Conservation (phyloP, 2,797 vertebrate genomes). For the Crossoptilon crossoptilon region DNA sequence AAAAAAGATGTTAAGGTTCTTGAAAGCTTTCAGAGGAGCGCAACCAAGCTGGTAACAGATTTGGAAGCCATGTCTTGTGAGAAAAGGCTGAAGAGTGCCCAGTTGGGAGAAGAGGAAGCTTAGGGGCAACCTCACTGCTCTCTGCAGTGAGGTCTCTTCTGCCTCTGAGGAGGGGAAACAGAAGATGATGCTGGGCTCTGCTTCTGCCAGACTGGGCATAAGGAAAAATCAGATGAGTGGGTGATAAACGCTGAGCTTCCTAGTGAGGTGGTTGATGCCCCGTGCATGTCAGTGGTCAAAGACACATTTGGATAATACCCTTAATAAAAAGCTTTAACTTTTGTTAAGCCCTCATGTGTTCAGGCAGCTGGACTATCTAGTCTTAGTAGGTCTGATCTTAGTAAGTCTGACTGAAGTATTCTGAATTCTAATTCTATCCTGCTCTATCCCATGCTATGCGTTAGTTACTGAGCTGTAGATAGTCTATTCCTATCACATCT, state of each 20-base stretch:
- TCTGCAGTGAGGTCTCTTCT: background rate
- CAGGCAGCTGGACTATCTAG: background rate
- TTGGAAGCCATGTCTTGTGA: background rate
- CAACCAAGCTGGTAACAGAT: background rate
- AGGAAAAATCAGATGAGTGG: background rate
- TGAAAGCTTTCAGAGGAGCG: background rate
- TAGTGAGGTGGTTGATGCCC: background rate
- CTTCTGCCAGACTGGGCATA: background rate
- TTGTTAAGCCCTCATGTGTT: background rate
- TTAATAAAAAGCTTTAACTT: background rate
- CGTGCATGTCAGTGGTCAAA: background rate
- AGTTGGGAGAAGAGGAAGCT: no score
- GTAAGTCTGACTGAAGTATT: background rate
- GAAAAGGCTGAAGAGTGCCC: no score
- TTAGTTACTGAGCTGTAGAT: background rate
- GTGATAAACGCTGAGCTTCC: background rate
- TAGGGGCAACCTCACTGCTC: no score
- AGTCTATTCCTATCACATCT: background rate
- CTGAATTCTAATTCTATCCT: background rate
- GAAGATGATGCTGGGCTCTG: background rate
- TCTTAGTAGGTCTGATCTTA: background rate
- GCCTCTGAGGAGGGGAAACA: background rate
- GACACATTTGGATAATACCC: background rate
- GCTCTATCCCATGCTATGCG: background rate
- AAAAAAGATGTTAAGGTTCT: background rate